Evolutionary conservation across 2,888 invertebrate genomes (phyloP), one percentile per base, ranked within the genome.

Genomic region (Drosophila koepferae): DNA sequence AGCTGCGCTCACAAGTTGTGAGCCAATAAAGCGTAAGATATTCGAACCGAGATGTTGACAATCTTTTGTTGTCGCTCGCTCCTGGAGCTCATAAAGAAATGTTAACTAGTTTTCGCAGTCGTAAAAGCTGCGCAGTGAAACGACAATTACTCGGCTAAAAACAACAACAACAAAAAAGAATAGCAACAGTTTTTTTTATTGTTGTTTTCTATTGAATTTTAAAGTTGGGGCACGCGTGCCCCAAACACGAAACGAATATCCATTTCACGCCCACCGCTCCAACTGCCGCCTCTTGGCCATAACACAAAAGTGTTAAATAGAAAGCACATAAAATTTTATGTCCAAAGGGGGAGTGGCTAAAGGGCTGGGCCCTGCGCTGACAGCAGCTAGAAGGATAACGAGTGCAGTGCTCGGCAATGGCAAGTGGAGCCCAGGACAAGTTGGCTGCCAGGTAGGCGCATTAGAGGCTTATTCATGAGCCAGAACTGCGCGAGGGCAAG

Each of bases 321-420:
- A 86, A 85, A 83, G 74, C 73, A 78, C 83, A 85, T 84, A 83
- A 85, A 83, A 84, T 81, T 85, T 81, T 76, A 85, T 85, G 72
- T 49, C 49, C 59, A 60, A 63, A 12, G 63, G 51, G 16, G 28
- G 20, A 48, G 0, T 2, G 44, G 44, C 34, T 28, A 12, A 18
- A 38, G 49, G 54, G 51, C 34, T 16, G 23, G 7, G 44, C 10
- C n/a, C 6, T 5, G 28, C 38, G 20, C 38, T 54, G 51, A 36
- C 41, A 62, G 58, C 16, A 38, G 46, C 69, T 59, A 23, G n/a
- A 71, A 56, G 71, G 72, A 55, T 60, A 72, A 71, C 72, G 55
- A 71, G 72, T 72, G 64, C 70, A 67, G 43, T 55, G 54, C 54
- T 40, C 38, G 61, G 53, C 54, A 23, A 20, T 20, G 28, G 20